Conservation (phyloP, 1,140 invertebrate species). For the Nautilus pompilius region DNA sequence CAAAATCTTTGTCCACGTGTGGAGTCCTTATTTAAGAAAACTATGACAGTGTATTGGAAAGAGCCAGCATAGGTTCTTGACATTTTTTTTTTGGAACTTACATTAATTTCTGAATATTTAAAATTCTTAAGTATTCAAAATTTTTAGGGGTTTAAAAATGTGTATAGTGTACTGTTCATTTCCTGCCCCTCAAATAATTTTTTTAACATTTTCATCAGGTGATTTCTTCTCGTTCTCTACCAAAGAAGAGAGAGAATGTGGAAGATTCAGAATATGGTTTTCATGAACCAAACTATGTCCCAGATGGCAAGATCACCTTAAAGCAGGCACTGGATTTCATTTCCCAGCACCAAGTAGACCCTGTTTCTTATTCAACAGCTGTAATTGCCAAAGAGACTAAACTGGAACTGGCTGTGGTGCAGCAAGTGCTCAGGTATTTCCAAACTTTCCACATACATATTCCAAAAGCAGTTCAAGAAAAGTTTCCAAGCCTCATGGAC, state of each 20-base stretch:
- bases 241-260: conserved; percentile 48
- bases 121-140: too few relatives aligned
- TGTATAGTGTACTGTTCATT: neutral
- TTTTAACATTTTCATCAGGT: too few relatives aligned
- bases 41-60: too few relatives aligned
- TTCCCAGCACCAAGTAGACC: conserved; percentile 62
- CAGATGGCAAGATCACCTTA: conserved; percentile 52
- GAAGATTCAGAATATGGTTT: conserved; percentile 51
- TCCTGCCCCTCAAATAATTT: neutral
- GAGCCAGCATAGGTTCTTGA: too few relatives aligned
- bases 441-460: conserved; percentile 19
- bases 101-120: too few relatives aligned
- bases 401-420: conserved; percentile 55
- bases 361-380: conserved; percentile 58
- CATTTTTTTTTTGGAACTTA: too few relatives aligned
- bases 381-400: conserved; percentile 68
- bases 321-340: conserved; percentile 61
- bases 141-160: too few relatives aligned
- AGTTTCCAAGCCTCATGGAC: conserved; percentile 12
- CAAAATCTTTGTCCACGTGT: too few relatives aligned
- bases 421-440: conserved; percentile 40
- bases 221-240: conserved; percentile 54
- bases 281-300: conserved; percentile 39
- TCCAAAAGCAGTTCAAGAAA: conserved; percentile 14
- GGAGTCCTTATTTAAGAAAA: too few relatives aligned